Percentiles rank a stretch among this genome's conserved stretches.
Conservation (phyloP, 1,140 invertebrate species). For the Lepidurus apus region DNA sequence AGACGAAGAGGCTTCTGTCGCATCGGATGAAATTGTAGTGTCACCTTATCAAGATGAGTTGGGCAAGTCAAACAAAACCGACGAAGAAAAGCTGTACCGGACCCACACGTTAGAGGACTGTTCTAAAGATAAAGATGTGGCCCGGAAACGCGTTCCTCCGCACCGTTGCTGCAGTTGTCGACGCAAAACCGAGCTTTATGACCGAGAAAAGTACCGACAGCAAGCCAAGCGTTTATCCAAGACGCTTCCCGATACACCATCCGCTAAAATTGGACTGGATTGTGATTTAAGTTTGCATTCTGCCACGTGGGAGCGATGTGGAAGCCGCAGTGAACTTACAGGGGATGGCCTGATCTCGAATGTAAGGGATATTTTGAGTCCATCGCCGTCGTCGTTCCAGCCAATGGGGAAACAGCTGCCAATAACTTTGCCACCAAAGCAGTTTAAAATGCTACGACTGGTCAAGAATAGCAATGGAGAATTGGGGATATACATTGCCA, state of each 20-base stretch:
- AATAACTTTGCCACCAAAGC: constrained; percentile 21
- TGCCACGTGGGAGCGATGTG: background rate
- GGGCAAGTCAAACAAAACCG: constrained; percentile 24
- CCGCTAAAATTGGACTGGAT: background rate
- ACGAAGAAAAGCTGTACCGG: constrained; percentile 26
- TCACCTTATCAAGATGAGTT: background rate
- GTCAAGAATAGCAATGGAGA: constrained; percentile 61
- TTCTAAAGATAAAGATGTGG: background rate
- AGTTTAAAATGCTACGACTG: constrained; percentile 59
- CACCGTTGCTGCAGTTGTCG: constrained; percentile 29
- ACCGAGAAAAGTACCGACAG: background rate
- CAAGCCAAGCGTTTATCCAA: background rate
- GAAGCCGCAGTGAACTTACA: background rate
- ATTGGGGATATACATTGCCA: constrained; percentile 77
- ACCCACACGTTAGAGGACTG: background rate
- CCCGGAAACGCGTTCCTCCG: background rate
- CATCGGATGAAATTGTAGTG: background rate
- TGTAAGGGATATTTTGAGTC: background rate
- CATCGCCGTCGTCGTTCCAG: background rate
- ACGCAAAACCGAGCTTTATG: background rate
- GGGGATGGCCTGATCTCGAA: background rate
- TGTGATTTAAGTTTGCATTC: background rate
- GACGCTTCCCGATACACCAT: background rate
- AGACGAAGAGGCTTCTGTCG: constrained; percentile 25
- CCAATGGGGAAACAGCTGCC: background rate